phyloP scores from a whole-genome alignment of 2,113 vertebrate genomes.

The Pteruthius melanotis region DNA sequence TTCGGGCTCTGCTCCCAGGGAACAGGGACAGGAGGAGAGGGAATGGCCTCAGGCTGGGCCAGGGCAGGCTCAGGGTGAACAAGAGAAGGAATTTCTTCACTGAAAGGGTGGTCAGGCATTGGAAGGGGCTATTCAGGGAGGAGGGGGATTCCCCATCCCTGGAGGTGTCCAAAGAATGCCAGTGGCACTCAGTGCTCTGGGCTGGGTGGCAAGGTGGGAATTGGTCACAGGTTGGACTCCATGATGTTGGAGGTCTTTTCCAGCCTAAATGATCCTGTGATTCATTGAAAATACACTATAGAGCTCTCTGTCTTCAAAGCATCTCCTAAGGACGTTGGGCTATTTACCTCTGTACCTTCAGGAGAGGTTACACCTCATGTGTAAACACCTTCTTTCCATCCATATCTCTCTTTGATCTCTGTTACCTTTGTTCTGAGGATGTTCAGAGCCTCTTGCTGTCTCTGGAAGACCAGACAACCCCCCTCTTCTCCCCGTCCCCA shows the following conservation, averaged over 20 bases:
- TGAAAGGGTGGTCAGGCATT: not conserved
- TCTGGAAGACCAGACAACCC: too few relatives aligned
- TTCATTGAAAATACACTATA: not conserved
- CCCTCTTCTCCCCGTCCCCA: fast-evolving
- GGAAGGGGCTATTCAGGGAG: not conserved
- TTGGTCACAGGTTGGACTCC: fast-evolving
- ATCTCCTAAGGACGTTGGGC: not conserved
- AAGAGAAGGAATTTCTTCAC: fast-evolving
- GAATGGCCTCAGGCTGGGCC: not conserved
- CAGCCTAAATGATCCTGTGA: not conserved
- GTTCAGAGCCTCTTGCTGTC: not conserved
- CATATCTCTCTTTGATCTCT: not conserved
- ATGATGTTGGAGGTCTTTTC: not conserved
- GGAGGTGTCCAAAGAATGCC: not conserved
- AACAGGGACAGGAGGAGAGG: not conserved
- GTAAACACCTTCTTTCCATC: not conserved
- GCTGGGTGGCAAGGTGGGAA: not conserved
- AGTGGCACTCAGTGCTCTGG: not conserved
- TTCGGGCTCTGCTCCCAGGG: not conserved
- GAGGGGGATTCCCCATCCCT: not conserved
- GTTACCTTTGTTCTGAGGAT: not conserved
- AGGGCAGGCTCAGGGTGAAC: fast-evolving
- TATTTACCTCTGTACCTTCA: not conserved
- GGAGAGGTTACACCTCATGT: not conserved
- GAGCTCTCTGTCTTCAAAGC: not conserved